Evolutionary conservation across 2,113 vertebrate genomes (phyloP), one percentile per base, ranked within the genome.

Genomic region (Cyanoliseus patagonus): DNA sequence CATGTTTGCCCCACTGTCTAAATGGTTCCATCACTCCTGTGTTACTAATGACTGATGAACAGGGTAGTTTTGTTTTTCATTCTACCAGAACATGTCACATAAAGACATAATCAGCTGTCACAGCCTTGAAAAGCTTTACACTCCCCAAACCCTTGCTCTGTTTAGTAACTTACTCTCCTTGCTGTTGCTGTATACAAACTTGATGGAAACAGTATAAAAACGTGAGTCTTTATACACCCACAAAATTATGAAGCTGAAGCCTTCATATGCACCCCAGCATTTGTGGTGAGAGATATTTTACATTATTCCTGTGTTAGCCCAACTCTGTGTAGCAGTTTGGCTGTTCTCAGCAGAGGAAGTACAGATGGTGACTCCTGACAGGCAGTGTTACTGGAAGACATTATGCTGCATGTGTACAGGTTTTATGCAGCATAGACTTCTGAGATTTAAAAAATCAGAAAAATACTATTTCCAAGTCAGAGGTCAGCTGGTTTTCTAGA

Each of bases 341-440:
- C 53, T 91, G 80, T 25, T 78, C 70, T 72, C 53, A n/a, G 46
- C 62, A 80, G 92, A 94, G 82, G 77, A 86, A 28, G 90, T 17
- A 3, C 94, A 97, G 97, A 96, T 95, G 95, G 93, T 83, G 25
- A 42, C 80, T 90, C 82, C 91, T 96, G 90, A 94, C 94, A 96
- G 92, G 55, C 88, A 41, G 46, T 39, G 57, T 17, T 94, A 83
- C 78, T 94, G 95, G 92, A 96, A 97, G 94, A 82, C 74, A 47
- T 88, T 87, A 39, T 78, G 86, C 61, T 96, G 41, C 81, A 13
- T 90, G 91, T 79, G 75, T 94, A 30, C 42, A 44, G 82, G 89
- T 91, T 92, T 88, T 92, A 94, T 86, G 66, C 86, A 84, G 42
- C 28, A 46, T 91, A 83, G 76, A 83, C 78, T 84, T 57, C 49